These are phyloP conservation scores for Cranoglanis bouderius DNA, from an alignment of 2,113 vertebrate genomes.

Conservation along the genomic window DNA sequence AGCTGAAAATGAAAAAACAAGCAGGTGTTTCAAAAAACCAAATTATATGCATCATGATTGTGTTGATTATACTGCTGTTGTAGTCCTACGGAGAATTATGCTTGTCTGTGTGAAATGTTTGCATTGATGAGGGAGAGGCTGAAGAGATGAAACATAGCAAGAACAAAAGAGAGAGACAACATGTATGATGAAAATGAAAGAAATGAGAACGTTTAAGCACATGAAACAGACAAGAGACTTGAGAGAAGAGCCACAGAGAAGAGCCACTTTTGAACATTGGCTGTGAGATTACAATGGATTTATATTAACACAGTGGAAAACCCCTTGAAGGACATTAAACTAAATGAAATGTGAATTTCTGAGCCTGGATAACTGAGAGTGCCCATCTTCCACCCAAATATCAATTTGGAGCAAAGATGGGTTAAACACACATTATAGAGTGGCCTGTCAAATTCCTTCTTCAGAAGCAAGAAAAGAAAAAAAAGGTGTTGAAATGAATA, in stretches of 20 bases:
- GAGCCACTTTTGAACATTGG: conserved; percentile 15
- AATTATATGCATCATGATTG: not conserved
- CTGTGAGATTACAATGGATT: conserved; percentile 15
- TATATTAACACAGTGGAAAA: conserved; percentile 12
- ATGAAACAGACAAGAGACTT: not conserved
- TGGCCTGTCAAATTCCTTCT: conserved; percentile 12
- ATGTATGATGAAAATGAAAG: not conserved
- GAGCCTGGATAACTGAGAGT: no score
- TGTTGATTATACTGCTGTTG: not conserved
- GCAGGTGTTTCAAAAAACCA: not conserved
- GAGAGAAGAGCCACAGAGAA: not conserved
- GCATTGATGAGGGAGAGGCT: not conserved
- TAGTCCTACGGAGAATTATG: conserved; percentile 1
- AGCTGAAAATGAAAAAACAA: not conserved
- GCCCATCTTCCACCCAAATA: not conserved
- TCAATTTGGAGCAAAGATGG: not conserved
- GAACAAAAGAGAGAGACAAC: no score
- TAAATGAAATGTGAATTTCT: conserved; percentile 24
- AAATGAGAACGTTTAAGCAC: not conserved
- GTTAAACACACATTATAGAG: no score
- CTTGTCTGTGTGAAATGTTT: not conserved
- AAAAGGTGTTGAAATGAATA: not conserved
- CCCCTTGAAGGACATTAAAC: conserved; percentile 11
- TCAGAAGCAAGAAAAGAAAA: not conserved
- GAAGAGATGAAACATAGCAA: not conserved